Base-by-base conservation (phyloP, 2,113 vertebrate species). In the Anarrhichthys ocellatus region DNA sequence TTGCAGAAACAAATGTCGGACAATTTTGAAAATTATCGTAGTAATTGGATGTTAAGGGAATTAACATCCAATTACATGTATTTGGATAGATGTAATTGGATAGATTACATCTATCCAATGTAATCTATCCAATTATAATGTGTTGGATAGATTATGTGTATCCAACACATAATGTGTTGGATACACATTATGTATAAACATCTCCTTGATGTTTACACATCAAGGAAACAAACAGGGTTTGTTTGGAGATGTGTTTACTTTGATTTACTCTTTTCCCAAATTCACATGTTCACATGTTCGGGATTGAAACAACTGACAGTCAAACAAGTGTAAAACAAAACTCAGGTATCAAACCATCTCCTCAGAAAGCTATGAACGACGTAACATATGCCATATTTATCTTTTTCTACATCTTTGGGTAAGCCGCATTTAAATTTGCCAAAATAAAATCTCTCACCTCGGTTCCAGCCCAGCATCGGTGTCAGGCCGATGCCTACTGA, bases 401-500 rank as follows among this genome's bases (percentile, higher is more conserved):
- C 14, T 48, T 38, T 59, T 61, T 40, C 34, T 36, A 4, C 27
- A 66, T 29, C 46, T 4, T 52, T 63, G 2, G 5, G 24, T 70
- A 42, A 62, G 2, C 44, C 64, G 40, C 6, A 5, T 44, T 34
- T 54, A 32, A 9, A 34, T 64, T 68, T 29, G 22, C 5, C 34
- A 20, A 65, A 61, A 36, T 17, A 9, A 3, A 34, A 34, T 73
- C 15, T 68, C 9, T 82, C 6, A 11, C 93, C 95, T 11, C 52
- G 94, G 94, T 98, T 96, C 98, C 98, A 99, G 81, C 98, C 98
- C 50, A 99, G 88, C 96, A 99, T 97, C 0, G 98, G 98, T 0
- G 96, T 99, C 87, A 99, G 91, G 80, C 98, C 98, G 2, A 99
- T 99, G 85, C 92, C 93, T 1, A 97, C 95, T 1, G 98, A 99